Evolutionary conservation across 1,140 invertebrate species (phyloP).

Genomic region (Cyclargus thomasi): DNA sequence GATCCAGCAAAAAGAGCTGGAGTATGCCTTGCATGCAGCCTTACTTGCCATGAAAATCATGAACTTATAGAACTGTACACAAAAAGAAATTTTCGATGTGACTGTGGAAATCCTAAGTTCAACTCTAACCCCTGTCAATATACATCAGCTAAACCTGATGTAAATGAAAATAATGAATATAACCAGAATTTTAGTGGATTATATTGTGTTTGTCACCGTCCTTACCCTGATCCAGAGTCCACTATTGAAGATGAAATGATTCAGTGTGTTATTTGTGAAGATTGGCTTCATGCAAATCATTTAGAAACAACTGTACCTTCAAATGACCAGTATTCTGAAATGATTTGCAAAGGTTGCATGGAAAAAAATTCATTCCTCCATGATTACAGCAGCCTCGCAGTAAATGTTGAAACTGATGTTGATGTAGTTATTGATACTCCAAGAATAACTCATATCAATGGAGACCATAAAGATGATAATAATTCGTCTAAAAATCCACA

Average conservation of each 20-base stretch:
- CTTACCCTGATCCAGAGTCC: conserved; percentile 94
- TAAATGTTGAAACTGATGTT: conserved; percentile 44
- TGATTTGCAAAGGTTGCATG: conserved; percentile 87
- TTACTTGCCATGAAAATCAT: conserved; percentile 96
- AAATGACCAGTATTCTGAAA: conserved; percentile 83
- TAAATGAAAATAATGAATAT: conserved; percentile 88
- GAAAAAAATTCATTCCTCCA: conserved; percentile 84
- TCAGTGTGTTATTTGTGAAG: conserved; percentile 97
- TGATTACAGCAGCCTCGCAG: conserved; percentile 78
- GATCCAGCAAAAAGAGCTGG: conserved; percentile 82
- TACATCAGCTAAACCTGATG: conserved; percentile 79
- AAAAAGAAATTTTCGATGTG: conserved; percentile 96
- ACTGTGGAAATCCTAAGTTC: conserved; percentile 96
- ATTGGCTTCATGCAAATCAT: conserved; percentile 96
- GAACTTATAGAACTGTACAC: conserved; percentile 98
- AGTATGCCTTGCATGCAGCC: conserved; percentile 95
- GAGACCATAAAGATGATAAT: background rate
- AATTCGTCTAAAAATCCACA: background rate
- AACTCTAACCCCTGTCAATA: conserved; percentile 82
- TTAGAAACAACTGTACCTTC: conserved; percentile 78
- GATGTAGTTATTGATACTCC: conserved; percentile 24
- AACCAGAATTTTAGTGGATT: conserved; percentile 96
- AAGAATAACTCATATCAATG: background rate
- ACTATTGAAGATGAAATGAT: conserved; percentile 93
- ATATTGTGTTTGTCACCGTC: conserved; percentile 95